Percentiles rank a stretch among this genome's conserved stretches.
Conservation (phyloP, 1,140 invertebrate species). For the Druon quercuslanigerum region DNA sequence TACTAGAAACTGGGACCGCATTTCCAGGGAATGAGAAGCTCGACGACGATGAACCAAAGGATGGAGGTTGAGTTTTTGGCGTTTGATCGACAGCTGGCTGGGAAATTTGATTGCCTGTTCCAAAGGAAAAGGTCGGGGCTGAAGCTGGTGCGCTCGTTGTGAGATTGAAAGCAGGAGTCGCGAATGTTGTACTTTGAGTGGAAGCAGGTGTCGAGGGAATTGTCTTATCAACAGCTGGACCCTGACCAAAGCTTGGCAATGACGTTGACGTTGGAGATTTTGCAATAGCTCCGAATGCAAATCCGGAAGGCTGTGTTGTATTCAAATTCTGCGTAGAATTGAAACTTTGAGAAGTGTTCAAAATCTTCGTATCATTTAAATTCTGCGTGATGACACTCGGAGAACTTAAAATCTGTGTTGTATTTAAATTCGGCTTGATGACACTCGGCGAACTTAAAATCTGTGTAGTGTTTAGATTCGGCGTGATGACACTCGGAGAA, state of each 20-base stretch:
- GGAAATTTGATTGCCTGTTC: not conserved
- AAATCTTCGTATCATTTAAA: not conserved
- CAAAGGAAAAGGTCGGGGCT: constrained; percentile 21
- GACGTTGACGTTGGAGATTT: constrained; percentile 35
- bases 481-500: too few species aligned
- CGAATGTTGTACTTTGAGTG: constrained; percentile 9
- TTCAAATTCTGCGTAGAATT: not conserved
- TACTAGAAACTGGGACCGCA: not conserved
- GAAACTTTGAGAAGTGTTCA: not conserved
- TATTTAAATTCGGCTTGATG: not conserved
- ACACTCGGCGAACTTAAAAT: not conserved
- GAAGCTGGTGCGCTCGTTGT: constrained; percentile 1
- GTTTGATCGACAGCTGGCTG: not conserved
- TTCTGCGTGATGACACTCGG: too few species aligned
- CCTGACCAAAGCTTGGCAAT: not conserved
- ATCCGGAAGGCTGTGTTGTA: not conserved
- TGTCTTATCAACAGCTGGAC: not conserved
- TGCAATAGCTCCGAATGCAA: constrained; percentile 26
- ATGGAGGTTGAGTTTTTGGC: not conserved
- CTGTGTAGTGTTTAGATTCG: not conserved
- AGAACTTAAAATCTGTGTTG: not conserved
- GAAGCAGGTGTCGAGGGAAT: not conserved
- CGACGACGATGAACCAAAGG: constrained; percentile 27
- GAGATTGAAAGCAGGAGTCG: not conserved
- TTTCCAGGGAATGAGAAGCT: constrained; percentile 32